Base-by-base conservation (phyloP, 2,888 invertebrate genomes). In the Athetis lepigone region DNA sequence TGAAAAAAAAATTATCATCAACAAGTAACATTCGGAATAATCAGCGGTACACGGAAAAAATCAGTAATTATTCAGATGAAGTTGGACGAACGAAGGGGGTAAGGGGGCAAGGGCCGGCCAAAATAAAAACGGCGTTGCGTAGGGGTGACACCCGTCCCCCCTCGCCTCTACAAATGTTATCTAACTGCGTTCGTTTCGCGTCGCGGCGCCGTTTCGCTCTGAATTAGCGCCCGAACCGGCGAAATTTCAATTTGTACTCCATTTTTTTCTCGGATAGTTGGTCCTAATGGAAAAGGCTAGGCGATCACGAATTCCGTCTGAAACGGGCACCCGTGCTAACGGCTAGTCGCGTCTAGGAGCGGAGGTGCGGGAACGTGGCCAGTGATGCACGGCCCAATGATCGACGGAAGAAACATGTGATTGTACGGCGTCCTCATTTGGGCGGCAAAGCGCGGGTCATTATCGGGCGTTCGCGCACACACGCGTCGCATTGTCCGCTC, bases 31-130 rank as follows among this genome's bases (percentile, higher is more conserved):
- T 93, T 94, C 93, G 91, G 94, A 92, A 94, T 95, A 94, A 95
- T 95, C 94, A 95, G 95, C 92, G 93, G 94, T 92, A 94, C 94
- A 94, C 93, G 93, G 92, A 94, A 95, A 91, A 95, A 94, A 95
- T 94, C 94, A 94, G 94, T 95, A 95, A 95, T 95, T 95, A 95
- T 95, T 95, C 95, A 94, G 95, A 95, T 95, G 94, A 95, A 94
- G 95, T 95, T 93, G 94, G 94, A 94, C 94, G 93, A 92, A 84
- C 91, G 92, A 92, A 90, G 94, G 94, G 93, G 94, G 92, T 89
- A 87, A 88, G 92, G 92, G 93, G 93, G 92, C 88, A 93, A 92
- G 93, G 94, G 93, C 92, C 92, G 93, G 92, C 92, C 93, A 92
- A 95, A 95, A 95, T 94, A 94, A 95, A 95, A 95, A 95, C 93